phyloP scores from a whole-genome alignment of 2,113 vertebrate genomes.

The Dunckerocampus dactyliophorus region DNA sequence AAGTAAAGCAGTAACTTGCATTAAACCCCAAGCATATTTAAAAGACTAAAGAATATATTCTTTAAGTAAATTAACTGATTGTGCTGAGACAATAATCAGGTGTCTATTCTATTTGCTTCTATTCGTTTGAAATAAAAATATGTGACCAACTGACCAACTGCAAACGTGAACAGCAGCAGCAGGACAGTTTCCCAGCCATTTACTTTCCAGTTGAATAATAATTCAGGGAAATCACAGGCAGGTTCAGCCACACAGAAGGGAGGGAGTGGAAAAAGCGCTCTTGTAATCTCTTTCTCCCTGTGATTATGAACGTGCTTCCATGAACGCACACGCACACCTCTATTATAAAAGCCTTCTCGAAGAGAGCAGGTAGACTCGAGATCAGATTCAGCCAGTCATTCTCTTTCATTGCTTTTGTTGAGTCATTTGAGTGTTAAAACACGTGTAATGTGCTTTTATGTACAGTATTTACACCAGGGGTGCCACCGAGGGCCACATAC shows the following conservation, averaged over 20 bases:
- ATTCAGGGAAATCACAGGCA: slow-evolving; percentile 27
- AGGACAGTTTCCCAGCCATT: slow-evolving; percentile 32
- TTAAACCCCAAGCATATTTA: no score
- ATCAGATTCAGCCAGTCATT: not conserved
- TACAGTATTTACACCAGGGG: no score
- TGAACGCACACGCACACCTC: slow-evolving; percentile 10
- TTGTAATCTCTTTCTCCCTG: slow-evolving; percentile 19
- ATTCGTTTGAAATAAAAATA: not conserved
- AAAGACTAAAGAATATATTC: no score
- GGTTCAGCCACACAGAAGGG: slow-evolving; percentile 32
- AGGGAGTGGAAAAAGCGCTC: slow-evolving; percentile 37
- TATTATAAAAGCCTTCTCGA: not conserved
- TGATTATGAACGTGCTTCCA: slow-evolving; percentile 4
- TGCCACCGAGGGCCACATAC: no score
- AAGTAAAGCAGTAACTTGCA: no score
- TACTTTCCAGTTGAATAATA: slow-evolving; percentile 45
- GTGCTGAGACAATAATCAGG: no score
- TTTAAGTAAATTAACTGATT: no score
- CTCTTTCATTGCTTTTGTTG: not conserved
- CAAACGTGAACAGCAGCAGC: slow-evolving; percentile 2
- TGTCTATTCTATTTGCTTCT: no score
- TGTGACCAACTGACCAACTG: not conserved
- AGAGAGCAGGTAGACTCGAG: slow-evolving; percentile 11
- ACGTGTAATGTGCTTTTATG: not conserved
- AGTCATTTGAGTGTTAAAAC: no score